phyloP scores from a whole-genome alignment of 2,113 vertebrate species.

The Oceanites oceanicus region DNA sequence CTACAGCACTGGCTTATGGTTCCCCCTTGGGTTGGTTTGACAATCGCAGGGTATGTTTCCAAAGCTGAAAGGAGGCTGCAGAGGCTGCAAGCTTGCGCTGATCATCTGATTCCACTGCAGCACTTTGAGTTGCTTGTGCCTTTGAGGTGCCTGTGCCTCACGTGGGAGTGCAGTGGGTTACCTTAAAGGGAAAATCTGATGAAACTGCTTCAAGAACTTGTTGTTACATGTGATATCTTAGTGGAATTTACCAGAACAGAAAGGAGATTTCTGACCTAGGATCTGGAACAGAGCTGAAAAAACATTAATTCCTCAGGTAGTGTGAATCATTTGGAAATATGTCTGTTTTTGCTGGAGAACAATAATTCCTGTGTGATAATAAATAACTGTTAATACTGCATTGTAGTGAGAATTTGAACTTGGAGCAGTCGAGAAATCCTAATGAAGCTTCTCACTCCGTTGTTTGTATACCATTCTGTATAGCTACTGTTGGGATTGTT shows the following conservation, averaged over 20 bases:
- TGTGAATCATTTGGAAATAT: conserved; percentile 34
- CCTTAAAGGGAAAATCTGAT: conserved; percentile 58
- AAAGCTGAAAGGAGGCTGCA: conserved; percentile 25
- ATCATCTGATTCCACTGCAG: conserved; percentile 72
- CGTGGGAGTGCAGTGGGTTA: conserved; percentile 50
- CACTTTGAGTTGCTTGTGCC: conserved; percentile 25
- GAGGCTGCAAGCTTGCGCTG: background rate
- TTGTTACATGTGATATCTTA: conserved; percentile 60
- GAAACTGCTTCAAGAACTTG: conserved; percentile 63
- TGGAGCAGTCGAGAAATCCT: background rate
- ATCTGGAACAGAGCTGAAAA: conserved; percentile 46
- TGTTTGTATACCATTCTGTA: background rate
- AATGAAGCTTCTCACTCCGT: background rate
- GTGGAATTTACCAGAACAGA: conserved; percentile 49
- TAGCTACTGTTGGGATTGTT: background rate
- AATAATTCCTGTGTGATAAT: background rate
- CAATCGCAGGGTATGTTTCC: background rate
- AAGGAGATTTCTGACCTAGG: conserved; percentile 48
- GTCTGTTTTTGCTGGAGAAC: background rate
- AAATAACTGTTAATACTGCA: background rate
- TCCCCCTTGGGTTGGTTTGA: background rate
- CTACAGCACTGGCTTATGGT: background rate
- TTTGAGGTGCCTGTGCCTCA: conserved; percentile 46
- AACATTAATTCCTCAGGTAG: conserved; percentile 32
- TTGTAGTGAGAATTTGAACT: background rate